Evolutionary conservation across 1,140 invertebrate species (phyloP).

Genomic region (Acromyrmex charruanus): DNA sequence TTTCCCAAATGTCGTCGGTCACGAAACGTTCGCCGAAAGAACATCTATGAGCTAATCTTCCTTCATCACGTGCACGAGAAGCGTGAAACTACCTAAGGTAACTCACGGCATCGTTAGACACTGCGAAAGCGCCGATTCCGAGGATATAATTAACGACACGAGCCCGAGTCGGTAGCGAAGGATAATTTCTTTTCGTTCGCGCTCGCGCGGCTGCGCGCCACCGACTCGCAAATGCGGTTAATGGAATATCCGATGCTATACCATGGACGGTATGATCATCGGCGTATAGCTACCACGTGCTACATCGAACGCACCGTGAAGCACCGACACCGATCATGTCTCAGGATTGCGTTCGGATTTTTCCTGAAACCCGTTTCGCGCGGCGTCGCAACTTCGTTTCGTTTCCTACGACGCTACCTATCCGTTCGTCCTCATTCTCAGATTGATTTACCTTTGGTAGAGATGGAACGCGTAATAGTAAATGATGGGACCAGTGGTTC

Average conservation of each 20-base stretch:
- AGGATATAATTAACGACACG: conserved; percentile 43
- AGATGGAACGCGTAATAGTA: conserved; percentile 15
- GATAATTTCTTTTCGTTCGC: conserved; percentile 47
- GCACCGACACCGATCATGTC: conserved; percentile 38
- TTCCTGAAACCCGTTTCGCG: conserved; percentile 81
- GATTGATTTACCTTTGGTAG: conserved; percentile 3
- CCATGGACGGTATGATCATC: conserved; percentile 41
- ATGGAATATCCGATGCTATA: conserved; percentile 63
- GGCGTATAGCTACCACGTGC: conserved; percentile 15
- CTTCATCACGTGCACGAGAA: conserved; percentile 40
- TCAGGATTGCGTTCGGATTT: conserved; percentile 75
- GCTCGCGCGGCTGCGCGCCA: not conserved
- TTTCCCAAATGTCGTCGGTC: conserved; percentile 32
- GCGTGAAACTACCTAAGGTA: conserved; percentile 30
- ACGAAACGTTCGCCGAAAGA: conserved; percentile 29
- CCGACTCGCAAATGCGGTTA: conserved; percentile 68
- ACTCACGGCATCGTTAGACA: conserved; percentile 42
- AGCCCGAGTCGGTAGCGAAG: conserved; percentile 35
- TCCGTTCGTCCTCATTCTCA: conserved; percentile 71
- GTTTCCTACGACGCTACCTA: conserved; percentile 71
- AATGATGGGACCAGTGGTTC: not conserved
- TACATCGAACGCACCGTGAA: conserved; percentile 32
- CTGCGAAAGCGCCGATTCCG: conserved; percentile 43
- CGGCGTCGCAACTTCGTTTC: conserved; percentile 66
- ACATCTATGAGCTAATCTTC: conserved; percentile 26